Conservation (phyloP, 2,888 invertebrate genomes). For the Lycaena phlaeas region DNA sequence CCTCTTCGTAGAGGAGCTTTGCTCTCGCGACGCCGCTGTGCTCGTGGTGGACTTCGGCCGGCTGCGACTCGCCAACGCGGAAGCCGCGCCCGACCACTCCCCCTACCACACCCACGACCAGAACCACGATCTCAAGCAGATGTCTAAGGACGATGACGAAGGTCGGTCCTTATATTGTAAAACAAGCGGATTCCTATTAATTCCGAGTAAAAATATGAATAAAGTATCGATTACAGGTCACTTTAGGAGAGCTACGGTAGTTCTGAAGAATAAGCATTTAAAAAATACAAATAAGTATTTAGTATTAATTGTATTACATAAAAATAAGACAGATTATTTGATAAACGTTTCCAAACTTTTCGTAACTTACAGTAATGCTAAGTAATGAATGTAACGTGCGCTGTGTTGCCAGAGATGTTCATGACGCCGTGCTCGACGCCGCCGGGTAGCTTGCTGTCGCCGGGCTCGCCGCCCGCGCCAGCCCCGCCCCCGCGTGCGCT, state of each 20-base stretch:
- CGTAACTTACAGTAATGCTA: too few relatives aligned
- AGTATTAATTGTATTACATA: too few relatives aligned
- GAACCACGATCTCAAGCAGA: too few relatives aligned
- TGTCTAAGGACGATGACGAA: conserved; percentile 36
- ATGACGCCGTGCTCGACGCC: conserved; percentile 92
- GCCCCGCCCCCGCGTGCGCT: conserved; percentile 64
- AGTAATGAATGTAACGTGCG: too few relatives aligned
- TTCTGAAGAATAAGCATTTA: too few relatives aligned
- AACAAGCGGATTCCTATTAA: too few relatives aligned
- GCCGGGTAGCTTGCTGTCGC: conserved; percentile 83
- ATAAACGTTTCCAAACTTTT: too few relatives aligned
- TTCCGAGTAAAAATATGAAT: too few relatives aligned
- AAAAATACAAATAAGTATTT: too few relatives aligned
- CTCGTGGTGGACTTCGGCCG: conserved; percentile 94
- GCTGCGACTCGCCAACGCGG: conserved; percentile 72
- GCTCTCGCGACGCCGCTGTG: conserved; percentile 81
- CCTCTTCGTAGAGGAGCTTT: conserved; percentile 87
- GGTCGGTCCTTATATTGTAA: conserved; percentile 28
- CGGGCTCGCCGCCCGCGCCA: conserved; percentile 45
- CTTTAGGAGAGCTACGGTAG: too few relatives aligned
- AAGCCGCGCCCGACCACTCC: conserved; percentile 74
- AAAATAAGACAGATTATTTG: too few relatives aligned
- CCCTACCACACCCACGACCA: conserved; percentile 29
- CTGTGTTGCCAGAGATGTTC: conserved; percentile 79
- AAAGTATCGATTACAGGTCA: too few relatives aligned